Percentiles rank a stretch among this genome's conserved stretches.
These are phyloP conservation scores for Pyrrhia umbra DNA, from an alignment of 2,888 invertebrate genomes.

Conservation along the genomic window DNA sequence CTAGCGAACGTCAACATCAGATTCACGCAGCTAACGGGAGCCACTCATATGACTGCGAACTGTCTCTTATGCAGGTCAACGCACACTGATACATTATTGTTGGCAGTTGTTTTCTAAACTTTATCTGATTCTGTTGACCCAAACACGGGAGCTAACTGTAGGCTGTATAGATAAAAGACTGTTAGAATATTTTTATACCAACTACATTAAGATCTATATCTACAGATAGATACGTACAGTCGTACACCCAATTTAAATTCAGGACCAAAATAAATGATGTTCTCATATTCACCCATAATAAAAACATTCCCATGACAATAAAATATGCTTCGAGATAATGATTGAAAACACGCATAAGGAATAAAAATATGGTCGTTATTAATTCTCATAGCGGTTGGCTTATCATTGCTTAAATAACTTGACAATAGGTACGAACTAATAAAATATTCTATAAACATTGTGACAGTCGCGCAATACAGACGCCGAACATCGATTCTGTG, in stretches of 20 bases:
- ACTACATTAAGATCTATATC: too few species aligned
- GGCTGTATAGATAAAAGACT: background rate
- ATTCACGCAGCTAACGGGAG: constrained; percentile 54
- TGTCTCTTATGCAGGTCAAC: constrained; percentile 19
- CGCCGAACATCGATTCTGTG: constrained; percentile 86
- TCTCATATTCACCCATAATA: constrained; percentile 50
- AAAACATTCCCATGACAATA: constrained; percentile 64
- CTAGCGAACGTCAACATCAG: constrained; percentile 43
- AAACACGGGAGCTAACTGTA: constrained; percentile 13
- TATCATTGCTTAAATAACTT: constrained; percentile 80
- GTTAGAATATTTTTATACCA: too few species aligned
- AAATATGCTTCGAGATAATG: constrained; percentile 62
- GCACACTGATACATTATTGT: constrained; percentile 15
- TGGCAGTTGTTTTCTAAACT: constrained; percentile 27
- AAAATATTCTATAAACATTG: constrained; percentile 84
- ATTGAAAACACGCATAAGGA: constrained; percentile 66
- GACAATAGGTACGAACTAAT: constrained; percentile 78
- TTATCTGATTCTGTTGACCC: constrained; percentile 10
- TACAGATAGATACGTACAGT: too few species aligned
- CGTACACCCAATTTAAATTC: constrained; percentile 37
- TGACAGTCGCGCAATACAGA: constrained; percentile 84
- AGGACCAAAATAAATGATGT: constrained; percentile 35
- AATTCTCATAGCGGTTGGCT: constrained; percentile 73
- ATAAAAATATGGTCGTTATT: constrained; percentile 74
- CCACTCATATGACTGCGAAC: constrained; percentile 36